A percentile compares a stretch with the other conserved stretches of the same genome.
These are phyloP conservation scores for Pentalonia nigronervosa DNA, from an alignment of 1,140 invertebrate species.

Conservation along the genomic window DNA sequence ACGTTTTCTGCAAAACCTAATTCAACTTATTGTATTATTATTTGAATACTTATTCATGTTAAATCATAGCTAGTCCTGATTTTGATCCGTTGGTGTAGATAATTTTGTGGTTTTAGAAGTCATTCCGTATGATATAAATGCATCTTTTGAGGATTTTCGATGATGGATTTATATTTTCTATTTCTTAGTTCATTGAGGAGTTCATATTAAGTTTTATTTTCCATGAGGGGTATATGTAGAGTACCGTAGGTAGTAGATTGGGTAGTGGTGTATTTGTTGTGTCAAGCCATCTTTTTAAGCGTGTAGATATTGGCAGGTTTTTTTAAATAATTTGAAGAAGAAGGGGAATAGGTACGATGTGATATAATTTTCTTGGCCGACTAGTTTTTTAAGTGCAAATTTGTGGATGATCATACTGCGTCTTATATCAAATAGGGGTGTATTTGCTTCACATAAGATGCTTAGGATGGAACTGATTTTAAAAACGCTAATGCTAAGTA, in stretches of 20 bases:
- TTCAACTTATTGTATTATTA: no score
- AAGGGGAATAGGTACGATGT: no score
- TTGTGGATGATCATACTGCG: background rate
- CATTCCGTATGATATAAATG: no score
- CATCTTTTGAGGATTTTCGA: no score
- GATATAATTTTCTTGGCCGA: background rate
- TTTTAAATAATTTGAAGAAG: no score
- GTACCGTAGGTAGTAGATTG: background rate
- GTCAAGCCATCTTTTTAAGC: background rate
- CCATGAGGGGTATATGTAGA: background rate
- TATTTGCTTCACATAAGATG: slow-evolving; percentile 9
- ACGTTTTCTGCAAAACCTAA: no score
- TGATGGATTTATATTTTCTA: no score
- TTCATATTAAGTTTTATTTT: background rate
- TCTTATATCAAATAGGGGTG: background rate
- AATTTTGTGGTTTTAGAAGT: no score
- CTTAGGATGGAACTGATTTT: background rate
- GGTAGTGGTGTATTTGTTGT: slow-evolving; percentile 12
- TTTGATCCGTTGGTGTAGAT: no score
- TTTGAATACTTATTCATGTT: no score
- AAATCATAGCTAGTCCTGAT: background rate
- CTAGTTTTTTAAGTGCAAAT: slow-evolving; percentile 25
- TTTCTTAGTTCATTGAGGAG: background rate
- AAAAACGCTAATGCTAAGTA: background rate
- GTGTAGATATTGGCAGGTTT: slow-evolving; percentile 24